phyloP scores from a whole-genome alignment of 2,888 invertebrate species.

The Sinohyriopsis cumingii region DNA sequence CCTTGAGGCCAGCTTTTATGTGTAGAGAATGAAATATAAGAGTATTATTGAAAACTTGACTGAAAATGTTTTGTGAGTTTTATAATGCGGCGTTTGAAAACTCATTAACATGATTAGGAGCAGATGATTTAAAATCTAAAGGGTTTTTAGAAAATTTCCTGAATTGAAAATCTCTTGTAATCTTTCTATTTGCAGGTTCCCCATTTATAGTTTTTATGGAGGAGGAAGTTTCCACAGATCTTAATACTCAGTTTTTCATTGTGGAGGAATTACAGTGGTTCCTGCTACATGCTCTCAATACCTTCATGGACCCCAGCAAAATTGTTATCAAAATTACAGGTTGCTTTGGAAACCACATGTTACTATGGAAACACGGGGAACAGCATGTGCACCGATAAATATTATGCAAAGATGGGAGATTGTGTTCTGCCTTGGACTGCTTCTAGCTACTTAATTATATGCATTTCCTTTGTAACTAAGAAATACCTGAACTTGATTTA shows the following conservation, averaged over 20 bases:
- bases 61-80: too few species aligned
- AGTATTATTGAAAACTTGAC: background rate
- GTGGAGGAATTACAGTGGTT: constrained; percentile 50
- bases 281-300: constrained; percentile 52
- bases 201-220: constrained; percentile 57
- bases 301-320: constrained; percentile 47
- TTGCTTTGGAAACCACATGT: constrained; percentile 25
- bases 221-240: constrained; percentile 30
- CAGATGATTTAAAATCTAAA: too few species aligned
- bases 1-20: background rate
- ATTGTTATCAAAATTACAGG: constrained; percentile 60
- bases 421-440: too few species aligned
- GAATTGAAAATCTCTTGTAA: background rate
- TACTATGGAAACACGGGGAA: too few species aligned
- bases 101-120: too few species aligned
- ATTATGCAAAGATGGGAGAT: too few species aligned
- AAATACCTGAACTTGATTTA: too few species aligned
- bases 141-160: too few species aligned
- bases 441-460: too few species aligned
- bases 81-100: too few species aligned
- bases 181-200: constrained; percentile 47
- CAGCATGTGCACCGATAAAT: too few species aligned
- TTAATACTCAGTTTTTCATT: constrained; percentile 33
- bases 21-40: background rate
- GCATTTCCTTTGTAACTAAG: too few species aligned